Conservation (phyloP, 2,113 vertebrate genomes). For the Callipepla californica region DNA sequence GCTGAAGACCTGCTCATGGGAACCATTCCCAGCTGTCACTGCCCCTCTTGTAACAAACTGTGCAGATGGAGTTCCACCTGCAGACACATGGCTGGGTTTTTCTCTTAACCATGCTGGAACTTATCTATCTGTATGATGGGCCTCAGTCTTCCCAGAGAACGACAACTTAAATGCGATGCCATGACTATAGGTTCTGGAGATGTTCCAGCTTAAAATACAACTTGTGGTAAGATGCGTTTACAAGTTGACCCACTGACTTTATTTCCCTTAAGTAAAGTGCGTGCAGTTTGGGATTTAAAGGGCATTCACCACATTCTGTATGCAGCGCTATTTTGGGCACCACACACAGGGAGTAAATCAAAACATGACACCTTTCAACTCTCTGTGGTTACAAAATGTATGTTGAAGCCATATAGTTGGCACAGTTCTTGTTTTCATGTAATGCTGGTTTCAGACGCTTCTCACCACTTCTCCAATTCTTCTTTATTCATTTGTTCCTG, state of each 20-base stretch:
- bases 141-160: not conserved
- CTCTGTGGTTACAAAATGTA: not conserved
- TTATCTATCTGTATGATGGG: not conserved
- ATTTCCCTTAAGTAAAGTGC: not conserved
- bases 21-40: not conserved
- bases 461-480: not conserved
- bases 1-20: not conserved
- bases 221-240: not conserved
- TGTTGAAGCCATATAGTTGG: not conserved
- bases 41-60: not conserved
- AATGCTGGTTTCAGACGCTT: not conserved
- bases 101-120: not conserved
- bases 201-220: not conserved
- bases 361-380: conserved; percentile 23
- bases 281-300: not conserved
- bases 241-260: not conserved
- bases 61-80: not conserved
- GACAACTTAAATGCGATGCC: not conserved
- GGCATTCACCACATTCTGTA: not conserved
- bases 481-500: not conserved
- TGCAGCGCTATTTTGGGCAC: conserved; percentile 1
- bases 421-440: not conserved
- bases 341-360: not conserved
- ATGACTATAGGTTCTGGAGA: not conserved
- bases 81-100: not conserved